A percentile compares a stretch with the other conserved stretches of the same genome.
phyloP scores from a whole-genome alignment of 2,797 vertebrate species.

The Poeciliopsis presidionis region DNA sequence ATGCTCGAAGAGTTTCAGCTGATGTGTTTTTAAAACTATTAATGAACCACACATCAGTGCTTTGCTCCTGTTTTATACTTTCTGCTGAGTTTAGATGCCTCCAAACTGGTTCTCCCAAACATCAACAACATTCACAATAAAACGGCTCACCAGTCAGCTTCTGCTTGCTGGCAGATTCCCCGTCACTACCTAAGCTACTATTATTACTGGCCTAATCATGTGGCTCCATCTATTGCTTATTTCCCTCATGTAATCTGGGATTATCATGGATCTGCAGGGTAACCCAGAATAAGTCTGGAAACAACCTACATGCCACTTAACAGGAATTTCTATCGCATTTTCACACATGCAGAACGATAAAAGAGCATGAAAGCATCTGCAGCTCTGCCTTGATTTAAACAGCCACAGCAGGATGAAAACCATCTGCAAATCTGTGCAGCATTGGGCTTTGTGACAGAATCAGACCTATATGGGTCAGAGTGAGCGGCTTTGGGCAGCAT shows the following conservation, averaged over 20 bases:
- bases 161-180: constrained; percentile 20
- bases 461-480: constrained; percentile 71
- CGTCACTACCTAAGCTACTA: constrained; percentile 33
- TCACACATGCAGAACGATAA: constrained; percentile 33
- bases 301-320: constrained; percentile 63
- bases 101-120: neutral
- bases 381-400: constrained; percentile 5
- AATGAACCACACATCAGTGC: neutral
- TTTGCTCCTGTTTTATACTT: neutral
- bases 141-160: constrained; percentile 16
- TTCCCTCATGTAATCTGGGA: constrained; percentile 65
- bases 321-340: constrained; percentile 1
- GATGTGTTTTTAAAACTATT: neutral
- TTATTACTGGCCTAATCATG: constrained; percentile 56
- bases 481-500: constrained; percentile 63
- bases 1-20: neutral
- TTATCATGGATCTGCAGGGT: constrained; percentile 60
- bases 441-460: constrained; percentile 47
- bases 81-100: neutral
- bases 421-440: constrained; percentile 64
- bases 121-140: neutral
- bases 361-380: constrained; percentile 15
- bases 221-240: constrained; percentile 57
- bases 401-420: constrained; percentile 27
- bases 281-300: constrained; percentile 48